Evolutionary conservation across 2,797 vertebrate species (phyloP).

Genomic region (Tapirus indicus): DNA sequence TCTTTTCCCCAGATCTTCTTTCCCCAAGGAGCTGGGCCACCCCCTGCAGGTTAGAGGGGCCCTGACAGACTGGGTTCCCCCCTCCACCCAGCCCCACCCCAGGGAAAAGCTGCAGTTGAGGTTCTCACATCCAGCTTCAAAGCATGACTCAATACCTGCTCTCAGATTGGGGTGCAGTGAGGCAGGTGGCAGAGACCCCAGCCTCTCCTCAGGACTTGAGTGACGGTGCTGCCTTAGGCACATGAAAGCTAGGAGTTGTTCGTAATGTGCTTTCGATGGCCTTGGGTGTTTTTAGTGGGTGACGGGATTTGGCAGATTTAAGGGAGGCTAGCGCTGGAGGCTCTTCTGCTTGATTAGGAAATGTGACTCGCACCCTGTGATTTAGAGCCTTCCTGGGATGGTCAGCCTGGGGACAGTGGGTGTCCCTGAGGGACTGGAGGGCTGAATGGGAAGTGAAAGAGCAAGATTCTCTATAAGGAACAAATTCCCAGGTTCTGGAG

Average conservation of each 20-base stretch:
- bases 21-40: background rate
- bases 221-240: background rate
- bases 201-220: background rate
- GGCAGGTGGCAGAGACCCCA: slow-evolving; percentile 49
- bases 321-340: background rate
- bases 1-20: background rate
- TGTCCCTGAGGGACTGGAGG: background rate
- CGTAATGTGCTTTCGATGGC: slow-evolving; percentile 42
- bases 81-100: slow-evolving; percentile 13
- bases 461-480: background rate
- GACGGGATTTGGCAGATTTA: slow-evolving; percentile 45
- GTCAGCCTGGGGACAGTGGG: background rate
- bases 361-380: slow-evolving; percentile 15
- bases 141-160: slow-evolving; percentile 63
- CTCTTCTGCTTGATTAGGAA: slow-evolving; percentile 45
- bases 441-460: slow-evolving; percentile 18
- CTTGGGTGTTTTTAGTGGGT: slow-evolving; percentile 19
- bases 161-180: background rate
- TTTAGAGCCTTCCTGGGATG: slow-evolving; percentile 18
- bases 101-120: slow-evolving; percentile 1
- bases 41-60: background rate
- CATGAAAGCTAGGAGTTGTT: slow-evolving; percentile 55
- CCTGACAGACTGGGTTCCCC: background rate
- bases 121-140: slow-evolving; percentile 63
- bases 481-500: background rate